These are phyloP conservation scores for Falcunculus frontatus DNA, from an alignment of 2,113 vertebrate species.

Conservation along the genomic window DNA sequence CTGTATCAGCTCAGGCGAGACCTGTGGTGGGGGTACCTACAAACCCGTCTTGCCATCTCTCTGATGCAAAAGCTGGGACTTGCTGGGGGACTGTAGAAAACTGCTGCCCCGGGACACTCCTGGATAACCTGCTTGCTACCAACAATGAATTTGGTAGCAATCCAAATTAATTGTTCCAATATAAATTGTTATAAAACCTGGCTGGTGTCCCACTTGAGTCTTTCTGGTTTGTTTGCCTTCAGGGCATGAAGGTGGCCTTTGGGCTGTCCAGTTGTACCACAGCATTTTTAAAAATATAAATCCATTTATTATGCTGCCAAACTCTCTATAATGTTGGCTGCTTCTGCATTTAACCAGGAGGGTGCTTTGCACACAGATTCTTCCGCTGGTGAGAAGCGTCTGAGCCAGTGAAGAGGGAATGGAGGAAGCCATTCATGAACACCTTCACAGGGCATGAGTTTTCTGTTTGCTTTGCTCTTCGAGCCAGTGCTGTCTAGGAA, in stretches of 20 bases:
- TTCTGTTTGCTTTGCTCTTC: background rate
- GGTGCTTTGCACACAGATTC: background rate
- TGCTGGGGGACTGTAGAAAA: background rate
- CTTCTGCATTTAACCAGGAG: background rate
- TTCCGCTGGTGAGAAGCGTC: rapidly evolving
- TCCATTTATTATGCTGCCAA: background rate
- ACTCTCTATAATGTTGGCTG: background rate
- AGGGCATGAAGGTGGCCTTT: background rate
- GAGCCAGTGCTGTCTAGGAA: background rate
- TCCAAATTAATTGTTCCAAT: background rate
- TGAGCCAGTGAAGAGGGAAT: background rate
- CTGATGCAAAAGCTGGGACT: background rate
- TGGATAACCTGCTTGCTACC: background rate
- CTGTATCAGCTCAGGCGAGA: background rate
- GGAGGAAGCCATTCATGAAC: background rate
- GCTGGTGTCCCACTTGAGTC: background rate
- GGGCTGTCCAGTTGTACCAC: background rate
- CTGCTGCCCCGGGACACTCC: background rate
- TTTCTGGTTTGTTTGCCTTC: background rate
- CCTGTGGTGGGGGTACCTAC: background rate
- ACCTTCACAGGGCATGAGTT: background rate
- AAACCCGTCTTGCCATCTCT: background rate
- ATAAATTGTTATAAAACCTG: background rate
- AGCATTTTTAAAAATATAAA: background rate
- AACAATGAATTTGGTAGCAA: background rate